A percentile compares a stretch with the other conserved stretches of the same genome.
These are phyloP conservation scores for Uropsilus gracilis DNA, from an alignment of 2,113 vertebrate genomes.

Conservation along the genomic window DNA sequence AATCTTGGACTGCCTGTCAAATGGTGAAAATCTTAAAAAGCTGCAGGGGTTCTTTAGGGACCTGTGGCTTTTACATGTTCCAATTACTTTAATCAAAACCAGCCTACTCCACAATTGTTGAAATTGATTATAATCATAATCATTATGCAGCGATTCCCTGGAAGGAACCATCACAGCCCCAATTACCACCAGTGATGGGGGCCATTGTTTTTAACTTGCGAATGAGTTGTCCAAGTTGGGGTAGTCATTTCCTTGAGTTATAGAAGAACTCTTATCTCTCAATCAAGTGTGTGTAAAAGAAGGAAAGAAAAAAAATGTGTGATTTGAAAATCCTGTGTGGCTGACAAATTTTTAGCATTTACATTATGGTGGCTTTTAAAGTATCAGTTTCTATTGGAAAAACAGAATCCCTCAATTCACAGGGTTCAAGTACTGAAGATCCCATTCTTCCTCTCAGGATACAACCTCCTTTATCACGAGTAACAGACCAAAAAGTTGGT, in stretches of 20 bases:
- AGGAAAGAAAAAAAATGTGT: background rate
- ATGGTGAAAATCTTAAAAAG: background rate
- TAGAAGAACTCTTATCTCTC: background rate
- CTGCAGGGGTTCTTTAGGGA: background rate
- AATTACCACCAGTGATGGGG: background rate
- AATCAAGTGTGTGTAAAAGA: background rate
- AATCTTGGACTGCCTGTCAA: background rate
- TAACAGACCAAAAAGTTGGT: background rate
- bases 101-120: background rate
- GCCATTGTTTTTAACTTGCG: background rate
- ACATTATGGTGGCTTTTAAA: background rate
- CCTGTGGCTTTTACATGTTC: background rate
- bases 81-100: background rate
- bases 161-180: background rate
- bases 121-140: background rate
- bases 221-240: background rate
- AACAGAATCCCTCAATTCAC: background rate
- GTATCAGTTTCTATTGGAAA: background rate
- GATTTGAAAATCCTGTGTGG: background rate
- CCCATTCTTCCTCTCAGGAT: accelerated
- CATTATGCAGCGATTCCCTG: background rate
- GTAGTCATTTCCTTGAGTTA: background rate
- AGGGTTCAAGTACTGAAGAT: background rate
- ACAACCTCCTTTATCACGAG: background rate
- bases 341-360: background rate